Base-by-base conservation (phyloP, 1,140 invertebrate species). In the Cydia strobilella region DNA sequence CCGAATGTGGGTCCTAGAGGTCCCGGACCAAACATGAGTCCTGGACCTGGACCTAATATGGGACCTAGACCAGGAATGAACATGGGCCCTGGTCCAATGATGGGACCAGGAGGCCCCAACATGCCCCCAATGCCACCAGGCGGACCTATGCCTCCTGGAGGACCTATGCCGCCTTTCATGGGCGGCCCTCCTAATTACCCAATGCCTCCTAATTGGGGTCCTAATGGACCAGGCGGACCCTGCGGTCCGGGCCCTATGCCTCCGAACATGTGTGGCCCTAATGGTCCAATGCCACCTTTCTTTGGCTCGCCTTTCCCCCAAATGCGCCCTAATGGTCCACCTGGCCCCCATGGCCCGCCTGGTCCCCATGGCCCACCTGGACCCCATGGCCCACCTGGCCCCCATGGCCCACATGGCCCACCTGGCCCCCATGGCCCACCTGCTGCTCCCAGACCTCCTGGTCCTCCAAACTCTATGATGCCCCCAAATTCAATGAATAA, bases 321-420 rank as follows among this genome's bases (percentile, higher is more conserved):
- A 89, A 90, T 89, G 83, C 84, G 89, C 12, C 85, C 85, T 10
- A 90, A 89, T 83, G 88, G 85, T 25, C 86, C 86, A n/a, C 82
- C 84, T 25, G 65, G 65, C 18, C 75, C 48, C 0, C 59, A 25
- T 59, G 25, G 89, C 6, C 85, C 85, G 10, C 89, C 88, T 81
- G 88, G 85, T 23, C 86, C 85, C n/a, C n/a, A n/a, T n/a, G n/a
- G n/a, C n/a, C n/a, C n/a, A n/a, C n/a, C n/a, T n/a, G n/a, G n/a
- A n/a, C n/a, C n/a, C n/a, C n/a, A n/a, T 74, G 82, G 85, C 15
- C 89, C 90, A 1, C 87, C 87, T 13, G 89, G 88, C 74, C 79
- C 81, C 79, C 81, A 23, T 89, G 83, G 89, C 12, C 85, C 85
- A 7, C 89, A 89, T 83, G 88, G 85, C 23, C 86, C 86, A n/a